Conservation (phyloP, 2,797 vertebrate genomes). For the Tokudaia muenninki region DNA sequence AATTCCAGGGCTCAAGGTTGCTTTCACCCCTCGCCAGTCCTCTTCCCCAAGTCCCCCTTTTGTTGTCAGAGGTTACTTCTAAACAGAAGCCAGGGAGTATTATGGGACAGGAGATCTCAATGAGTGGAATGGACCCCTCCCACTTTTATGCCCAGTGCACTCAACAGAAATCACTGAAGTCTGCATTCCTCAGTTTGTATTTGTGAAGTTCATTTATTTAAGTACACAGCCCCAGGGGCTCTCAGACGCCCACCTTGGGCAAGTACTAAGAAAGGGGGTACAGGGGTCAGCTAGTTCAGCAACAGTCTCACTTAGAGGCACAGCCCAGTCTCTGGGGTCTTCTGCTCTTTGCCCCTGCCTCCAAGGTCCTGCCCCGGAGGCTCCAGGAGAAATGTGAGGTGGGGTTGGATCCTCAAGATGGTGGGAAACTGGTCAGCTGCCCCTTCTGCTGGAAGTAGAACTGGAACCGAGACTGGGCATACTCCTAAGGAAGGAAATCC, state of each 20-base stretch:
- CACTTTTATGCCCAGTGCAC: not conserved
- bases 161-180: not conserved
- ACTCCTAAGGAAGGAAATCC: conserved; percentile 89
- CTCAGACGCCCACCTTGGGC: not conserved
- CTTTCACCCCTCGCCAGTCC: not conserved
- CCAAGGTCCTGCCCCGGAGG: conserved; percentile 76
- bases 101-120: not conserved
- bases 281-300: not conserved
- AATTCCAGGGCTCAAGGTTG: not conserved
- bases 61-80: too few species aligned
- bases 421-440: conserved; percentile 81
- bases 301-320: not conserved
- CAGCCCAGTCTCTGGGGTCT: conserved; percentile 25
- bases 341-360: not conserved
- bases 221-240: not conserved
- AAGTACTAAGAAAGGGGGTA: not conserved
- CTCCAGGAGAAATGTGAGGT: not conserved
- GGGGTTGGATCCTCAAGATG: conserved; percentile 38
- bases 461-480: conserved; percentile 94
- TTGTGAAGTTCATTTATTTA: conserved; percentile 72
- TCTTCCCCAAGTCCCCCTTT: not conserved
- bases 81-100: not conserved
- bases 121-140: not conserved
- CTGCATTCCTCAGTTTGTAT: not conserved
- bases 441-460: conserved; percentile 96